These are phyloP conservation scores for Hucho hucho DNA, from an alignment of 2,113 vertebrate genomes.

Conservation along the genomic window DNA sequence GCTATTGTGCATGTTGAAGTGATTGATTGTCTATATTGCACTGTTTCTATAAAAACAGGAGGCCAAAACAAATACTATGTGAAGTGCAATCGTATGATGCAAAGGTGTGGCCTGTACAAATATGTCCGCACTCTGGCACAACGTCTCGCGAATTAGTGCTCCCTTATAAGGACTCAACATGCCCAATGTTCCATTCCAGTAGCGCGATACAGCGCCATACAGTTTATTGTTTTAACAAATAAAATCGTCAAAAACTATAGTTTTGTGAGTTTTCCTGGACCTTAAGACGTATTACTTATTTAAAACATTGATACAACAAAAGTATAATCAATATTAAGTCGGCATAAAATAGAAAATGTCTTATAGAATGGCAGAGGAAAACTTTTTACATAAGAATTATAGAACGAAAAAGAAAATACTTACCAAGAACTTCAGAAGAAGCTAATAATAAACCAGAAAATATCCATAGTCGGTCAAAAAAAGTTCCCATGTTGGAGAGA, in stretches of 20 bases:
- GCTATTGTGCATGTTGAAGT: not conserved
- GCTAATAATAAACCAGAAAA: constrained; percentile 26
- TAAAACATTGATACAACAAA: not conserved
- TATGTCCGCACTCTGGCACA: not conserved
- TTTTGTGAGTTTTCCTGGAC: not conserved
- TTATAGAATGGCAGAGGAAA: not conserved
- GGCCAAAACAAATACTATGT: not conserved
- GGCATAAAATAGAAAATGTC: too few species aligned
- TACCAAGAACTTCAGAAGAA: constrained; percentile 39
- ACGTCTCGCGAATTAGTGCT: not conserved
- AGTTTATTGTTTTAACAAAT: not conserved
- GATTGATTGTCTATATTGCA: not conserved
- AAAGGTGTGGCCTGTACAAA: not conserved
- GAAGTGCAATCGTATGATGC: not conserved
- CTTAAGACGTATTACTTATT: not conserved
- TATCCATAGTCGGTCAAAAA: not conserved
- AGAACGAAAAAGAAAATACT: constrained; percentile 17
- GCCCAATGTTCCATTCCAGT: not conserved
- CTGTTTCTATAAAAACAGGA: not conserved
- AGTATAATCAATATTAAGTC: not conserved
- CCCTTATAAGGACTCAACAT: constrained; percentile 1
- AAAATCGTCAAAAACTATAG: not conserved
- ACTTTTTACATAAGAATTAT: not conserved
- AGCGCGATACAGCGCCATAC: not conserved
- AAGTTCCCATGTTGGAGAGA: constrained; percentile 39